A percentile compares a stretch with the other conserved stretches of the same genome.
Evolutionary conservation across 2,113 vertebrate genomes (phyloP).

Genomic region (Eretmochelys imbricata): DNA sequence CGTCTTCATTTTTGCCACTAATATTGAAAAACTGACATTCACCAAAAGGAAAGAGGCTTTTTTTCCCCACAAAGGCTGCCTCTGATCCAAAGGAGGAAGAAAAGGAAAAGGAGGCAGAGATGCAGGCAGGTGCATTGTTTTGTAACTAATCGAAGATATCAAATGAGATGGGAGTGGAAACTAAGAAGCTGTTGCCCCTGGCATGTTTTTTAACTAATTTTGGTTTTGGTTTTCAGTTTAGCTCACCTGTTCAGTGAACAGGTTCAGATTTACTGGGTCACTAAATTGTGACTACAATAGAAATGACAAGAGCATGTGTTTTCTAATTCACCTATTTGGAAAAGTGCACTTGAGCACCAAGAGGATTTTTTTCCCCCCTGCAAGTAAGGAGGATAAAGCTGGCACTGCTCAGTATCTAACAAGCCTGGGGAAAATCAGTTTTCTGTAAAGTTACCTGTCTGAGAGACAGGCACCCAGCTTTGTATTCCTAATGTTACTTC

Average conservation of each 20-base stretch:
- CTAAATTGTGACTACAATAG: neutral
- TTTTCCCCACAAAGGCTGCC: neutral
- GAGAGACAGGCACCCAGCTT: neutral
- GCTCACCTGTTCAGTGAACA: slow-evolving; percentile 40
- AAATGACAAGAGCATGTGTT: slow-evolving; percentile 17
- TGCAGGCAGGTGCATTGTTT: neutral
- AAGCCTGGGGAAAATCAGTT: neutral
- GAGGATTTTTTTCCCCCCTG: neutral
- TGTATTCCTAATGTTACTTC: neutral
- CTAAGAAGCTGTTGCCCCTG: slow-evolving; percentile 19
- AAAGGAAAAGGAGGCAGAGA: neutral
- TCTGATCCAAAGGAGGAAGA: neutral
- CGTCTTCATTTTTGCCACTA: neutral
- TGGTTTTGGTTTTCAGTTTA: slow-evolving; percentile 12
- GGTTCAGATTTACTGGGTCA: slow-evolving; percentile 34
- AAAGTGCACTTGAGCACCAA: neutral
- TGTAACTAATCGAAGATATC: neutral
- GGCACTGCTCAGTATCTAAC: accelerated
- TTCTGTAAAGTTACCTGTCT: neutral
- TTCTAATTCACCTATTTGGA: neutral
- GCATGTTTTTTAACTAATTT: neutral
- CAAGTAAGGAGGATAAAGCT: neutral
- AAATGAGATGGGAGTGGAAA: neutral
- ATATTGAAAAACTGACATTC: neutral
- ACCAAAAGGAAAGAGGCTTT: neutral